Conservation (phyloP, 2,113 vertebrate species). For the Gadus macrocephalus region DNA sequence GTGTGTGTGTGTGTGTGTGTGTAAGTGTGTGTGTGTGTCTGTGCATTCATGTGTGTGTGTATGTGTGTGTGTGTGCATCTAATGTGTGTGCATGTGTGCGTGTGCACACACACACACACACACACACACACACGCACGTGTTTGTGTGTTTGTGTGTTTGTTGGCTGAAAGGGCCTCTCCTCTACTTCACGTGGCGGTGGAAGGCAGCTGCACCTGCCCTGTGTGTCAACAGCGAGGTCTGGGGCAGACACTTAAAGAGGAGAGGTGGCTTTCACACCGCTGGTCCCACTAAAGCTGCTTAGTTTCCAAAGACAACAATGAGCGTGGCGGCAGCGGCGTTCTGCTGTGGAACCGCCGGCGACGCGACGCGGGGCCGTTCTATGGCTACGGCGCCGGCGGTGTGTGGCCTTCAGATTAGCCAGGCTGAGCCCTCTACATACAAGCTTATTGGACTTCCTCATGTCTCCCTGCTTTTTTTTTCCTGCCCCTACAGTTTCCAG, state of each 20-base stretch:
- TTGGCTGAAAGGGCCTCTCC: conserved; percentile 8
- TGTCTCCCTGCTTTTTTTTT: conserved; percentile 60
- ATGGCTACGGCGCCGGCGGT: conserved; percentile 56
- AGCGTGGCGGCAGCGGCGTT: conserved; percentile 36
- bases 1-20: not conserved
- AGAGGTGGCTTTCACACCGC: conserved; percentile 62
- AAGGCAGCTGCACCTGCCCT: conserved; percentile 66
- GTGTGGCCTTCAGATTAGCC: conserved; percentile 69
- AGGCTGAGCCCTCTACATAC: conserved; percentile 51
- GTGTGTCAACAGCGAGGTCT: conserved; percentile 60
- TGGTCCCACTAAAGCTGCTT: conserved; percentile 52
- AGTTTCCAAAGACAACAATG: conserved; percentile 64
- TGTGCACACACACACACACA: no score
- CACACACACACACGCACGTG: no score
- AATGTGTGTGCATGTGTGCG: not conserved
- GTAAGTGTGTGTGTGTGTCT: conserved; percentile 3
- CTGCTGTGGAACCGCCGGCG: conserved; percentile 11
- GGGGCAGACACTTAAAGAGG: conserved; percentile 58
- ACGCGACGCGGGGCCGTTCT: conserved; percentile 39
- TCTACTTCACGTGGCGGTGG: conserved; percentile 29
- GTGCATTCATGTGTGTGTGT: not conserved
- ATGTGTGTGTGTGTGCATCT: no score
- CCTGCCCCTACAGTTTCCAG: conserved; percentile 64
- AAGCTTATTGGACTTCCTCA: conserved; percentile 63
- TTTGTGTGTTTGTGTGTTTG: not conserved